phyloP scores from a whole-genome alignment of 2,797 vertebrate genomes.

The Macroramphosus scolopax region DNA sequence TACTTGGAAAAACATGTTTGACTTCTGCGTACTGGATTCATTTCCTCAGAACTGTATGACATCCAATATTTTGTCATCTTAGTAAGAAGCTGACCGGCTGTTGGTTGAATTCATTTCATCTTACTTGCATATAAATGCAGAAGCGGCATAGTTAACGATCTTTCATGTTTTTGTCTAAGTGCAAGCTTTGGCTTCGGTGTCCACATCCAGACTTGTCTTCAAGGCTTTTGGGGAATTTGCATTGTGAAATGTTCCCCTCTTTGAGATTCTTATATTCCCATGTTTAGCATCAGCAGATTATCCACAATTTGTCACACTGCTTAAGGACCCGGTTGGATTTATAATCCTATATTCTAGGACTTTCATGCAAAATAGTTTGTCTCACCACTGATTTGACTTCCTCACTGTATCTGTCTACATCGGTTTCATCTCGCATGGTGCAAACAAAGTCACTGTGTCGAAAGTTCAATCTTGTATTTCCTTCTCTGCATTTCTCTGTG shows the following conservation, averaged over 20 bases:
- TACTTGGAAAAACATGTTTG: constrained; percentile 10
- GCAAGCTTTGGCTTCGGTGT: constrained; percentile 40
- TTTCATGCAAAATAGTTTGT: constrained; percentile 8
- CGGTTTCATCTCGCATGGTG: no score
- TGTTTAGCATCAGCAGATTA: constrained; percentile 35
- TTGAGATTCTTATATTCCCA: constrained; percentile 36
- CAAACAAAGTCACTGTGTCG: no score
- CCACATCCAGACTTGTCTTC: constrained; percentile 54
- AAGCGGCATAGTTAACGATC: constrained; percentile 43
- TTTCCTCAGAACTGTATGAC: no score
- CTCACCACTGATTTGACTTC: constrained; percentile 20
- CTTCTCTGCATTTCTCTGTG: no score
- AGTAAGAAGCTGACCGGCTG: no score
- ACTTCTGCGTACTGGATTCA: no score
- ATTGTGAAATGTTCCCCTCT: constrained; percentile 41
- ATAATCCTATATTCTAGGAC: constrained; percentile 25
- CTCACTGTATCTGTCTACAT: neutral
- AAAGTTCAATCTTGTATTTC: no score
- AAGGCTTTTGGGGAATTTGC: constrained; percentile 48
- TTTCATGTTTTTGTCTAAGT: constrained; percentile 44
- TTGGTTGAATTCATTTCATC: constrained; percentile 24
- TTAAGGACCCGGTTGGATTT: constrained; percentile 29
- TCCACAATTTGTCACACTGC: constrained; percentile 41
- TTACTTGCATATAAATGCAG: constrained; percentile 35
- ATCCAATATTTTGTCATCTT: no score